These are phyloP conservation scores for Eupithecia pulchellata DNA, from an alignment of 2,888 invertebrate genomes.

Conservation along the genomic window DNA sequence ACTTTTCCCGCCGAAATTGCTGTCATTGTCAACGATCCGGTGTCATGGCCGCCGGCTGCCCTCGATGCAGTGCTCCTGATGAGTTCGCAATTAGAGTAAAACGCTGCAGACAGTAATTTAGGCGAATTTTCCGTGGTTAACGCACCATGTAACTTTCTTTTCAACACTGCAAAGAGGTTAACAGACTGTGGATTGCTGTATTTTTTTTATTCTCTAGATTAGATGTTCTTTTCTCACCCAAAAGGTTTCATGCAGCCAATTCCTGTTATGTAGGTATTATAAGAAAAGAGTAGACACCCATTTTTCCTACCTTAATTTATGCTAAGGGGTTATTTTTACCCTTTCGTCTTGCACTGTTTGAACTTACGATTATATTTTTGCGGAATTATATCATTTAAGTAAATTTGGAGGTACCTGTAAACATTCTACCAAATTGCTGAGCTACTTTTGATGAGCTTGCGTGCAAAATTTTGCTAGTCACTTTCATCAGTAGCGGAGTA, in stretches of 20 bases:
- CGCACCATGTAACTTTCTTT: constrained; percentile 80
- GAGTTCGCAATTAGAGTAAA: constrained; percentile 80
- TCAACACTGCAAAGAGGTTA: constrained; percentile 68
- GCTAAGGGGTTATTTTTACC: background rate
- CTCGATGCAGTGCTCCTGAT: constrained; percentile 69
- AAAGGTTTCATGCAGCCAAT: background rate
- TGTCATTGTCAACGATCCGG: constrained; percentile 66
- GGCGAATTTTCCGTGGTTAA: constrained; percentile 77
- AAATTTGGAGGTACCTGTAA: too few species aligned
- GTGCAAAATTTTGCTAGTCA: constrained; percentile 54
- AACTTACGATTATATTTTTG: background rate
- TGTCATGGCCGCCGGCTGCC: constrained; percentile 63
- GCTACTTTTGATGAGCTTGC: constrained; percentile 10
- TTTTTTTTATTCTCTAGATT: too few species aligned
- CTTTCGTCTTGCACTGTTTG: background rate
- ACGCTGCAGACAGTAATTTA: constrained; percentile 77
- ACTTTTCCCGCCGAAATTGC: constrained; percentile 68
- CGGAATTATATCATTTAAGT: too few species aligned
- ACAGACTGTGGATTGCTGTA: constrained; percentile 73
- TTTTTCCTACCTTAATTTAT: too few species aligned
- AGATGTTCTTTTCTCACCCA: background rate
- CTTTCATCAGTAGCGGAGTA: constrained; percentile 65
- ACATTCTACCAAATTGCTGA: too few species aligned
- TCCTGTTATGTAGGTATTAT: background rate
- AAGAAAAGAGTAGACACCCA: background rate